Evolutionary conservation across 2,888 invertebrate genomes (phyloP), one percentile per base, ranked within the genome.

Genomic region (Aspidiotus destructor): DNA sequence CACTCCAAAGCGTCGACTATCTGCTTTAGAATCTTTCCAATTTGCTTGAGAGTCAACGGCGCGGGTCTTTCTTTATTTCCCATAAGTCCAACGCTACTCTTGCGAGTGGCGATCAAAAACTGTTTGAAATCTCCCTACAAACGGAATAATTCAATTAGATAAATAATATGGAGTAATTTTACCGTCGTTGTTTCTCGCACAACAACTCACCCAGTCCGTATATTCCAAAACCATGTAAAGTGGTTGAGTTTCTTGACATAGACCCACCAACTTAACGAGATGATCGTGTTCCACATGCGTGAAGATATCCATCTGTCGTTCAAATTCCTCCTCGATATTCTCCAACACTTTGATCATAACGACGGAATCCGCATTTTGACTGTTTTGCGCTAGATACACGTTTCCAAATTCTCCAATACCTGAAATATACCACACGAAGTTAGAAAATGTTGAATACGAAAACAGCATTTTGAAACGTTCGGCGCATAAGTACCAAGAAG

Each of bases 391-490:
- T 53, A 93, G 80, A 74, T 89, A 86, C 0, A 96, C 88, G 74
- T 95, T 95, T 0, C 96, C 96, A 75, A 92, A 96, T 74, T 92
- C 90, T 0, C 96, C 94, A 40, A 92, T 87, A 16, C 94, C 89
- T 86, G 8, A 62, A 70, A 68, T 42, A 69, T 2, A 55, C 48
- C 48, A 48, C 28, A 5, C 5, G 28, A 28, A 28, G 28, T 28
- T 52, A 52, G n/a, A 13, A 17, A 55, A 2, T n/a, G 55, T 55
- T 7, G n/a, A 55, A 10, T 55, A 2, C 13, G 55, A 11, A 61
- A 53, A 53, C 52, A 48, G 5, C 11, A 17, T 1, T 6, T 5
- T n/a, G 52, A 52, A 5, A 52, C 5, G 28, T 28, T 28, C 5
- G 28, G 28, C 5, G 28, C 28, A 28, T 5, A 28, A 2, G 73